These are phyloP conservation scores for Caiman crocodilus DNA, from an alignment of 2,797 vertebrate species.

Conservation along the genomic window DNA sequence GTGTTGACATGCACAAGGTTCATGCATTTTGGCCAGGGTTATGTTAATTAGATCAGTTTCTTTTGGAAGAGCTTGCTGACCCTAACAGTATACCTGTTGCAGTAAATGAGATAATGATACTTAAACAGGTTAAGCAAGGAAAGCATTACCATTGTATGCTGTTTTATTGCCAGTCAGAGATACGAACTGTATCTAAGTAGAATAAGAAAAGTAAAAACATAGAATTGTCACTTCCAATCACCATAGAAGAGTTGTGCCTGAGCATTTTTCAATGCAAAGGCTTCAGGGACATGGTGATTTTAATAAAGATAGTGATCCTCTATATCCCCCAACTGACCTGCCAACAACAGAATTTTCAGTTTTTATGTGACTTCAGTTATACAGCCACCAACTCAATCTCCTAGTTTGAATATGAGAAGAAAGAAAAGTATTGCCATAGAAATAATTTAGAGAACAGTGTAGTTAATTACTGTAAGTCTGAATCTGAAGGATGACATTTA, in stretches of 20 bases:
- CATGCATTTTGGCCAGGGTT: not conserved
- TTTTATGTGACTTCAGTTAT: not conserved
- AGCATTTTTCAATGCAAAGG: not conserved
- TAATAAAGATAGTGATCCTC: not conserved
- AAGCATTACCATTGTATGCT: not conserved
- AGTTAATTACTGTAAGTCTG: conserved; percentile 46
- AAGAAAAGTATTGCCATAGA: conserved; percentile 53
- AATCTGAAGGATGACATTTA: conserved; percentile 9
- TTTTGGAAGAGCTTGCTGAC: not conserved
- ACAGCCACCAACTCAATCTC: not conserved
- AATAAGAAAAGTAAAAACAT: not conserved
- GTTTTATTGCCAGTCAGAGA: not conserved
- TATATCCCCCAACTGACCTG: not conserved
- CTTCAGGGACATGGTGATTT: not conserved
- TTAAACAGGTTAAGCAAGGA: not conserved
- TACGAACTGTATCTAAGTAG: not conserved
- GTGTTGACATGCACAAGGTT: not conserved
- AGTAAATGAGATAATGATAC: not conserved
- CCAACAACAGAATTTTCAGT: not conserved
- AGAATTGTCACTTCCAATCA: not conserved
- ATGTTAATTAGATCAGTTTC: conserved; percentile 15
- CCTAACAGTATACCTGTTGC: not conserved
- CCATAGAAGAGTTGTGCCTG: not conserved
- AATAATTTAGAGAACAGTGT: conserved; percentile 14
- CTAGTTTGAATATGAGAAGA: conserved; percentile 7